Evolutionary conservation across 92 coral and sea anemone genomes (phyloP).

Genomic region (Bergia puertoricense): DNA sequence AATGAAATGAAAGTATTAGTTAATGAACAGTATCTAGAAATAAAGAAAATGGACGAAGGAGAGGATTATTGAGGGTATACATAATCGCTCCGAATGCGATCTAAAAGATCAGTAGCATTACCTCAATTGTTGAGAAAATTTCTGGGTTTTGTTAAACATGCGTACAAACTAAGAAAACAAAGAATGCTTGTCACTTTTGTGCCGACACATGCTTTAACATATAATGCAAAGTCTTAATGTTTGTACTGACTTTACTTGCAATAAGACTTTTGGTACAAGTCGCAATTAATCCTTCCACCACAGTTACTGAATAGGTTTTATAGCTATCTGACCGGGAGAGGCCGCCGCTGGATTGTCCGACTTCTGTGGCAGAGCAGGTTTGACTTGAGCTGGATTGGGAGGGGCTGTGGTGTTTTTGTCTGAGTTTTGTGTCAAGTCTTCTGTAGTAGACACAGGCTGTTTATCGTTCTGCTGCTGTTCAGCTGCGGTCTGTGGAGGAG

Average conservation of each 20-base stretch:
- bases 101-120: too few relatives aligned
- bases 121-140: background rate
- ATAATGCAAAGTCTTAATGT: background rate
- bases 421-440: background rate
- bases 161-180: background rate
- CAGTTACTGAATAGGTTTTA: background rate
- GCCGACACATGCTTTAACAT: background rate
- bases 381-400: too few relatives aligned
- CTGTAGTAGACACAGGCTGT: background rate
- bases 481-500: background rate
- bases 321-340: background rate
- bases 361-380: background rate
- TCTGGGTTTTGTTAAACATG: background rate
- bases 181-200: background rate
- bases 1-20: too few relatives aligned
- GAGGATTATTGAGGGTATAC: too few relatives aligned
- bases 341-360: background rate
- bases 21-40: too few relatives aligned
- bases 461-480: background rate
- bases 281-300: background rate
- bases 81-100: background rate
- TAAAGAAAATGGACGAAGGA: too few relatives aligned
- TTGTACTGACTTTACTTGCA: background rate
- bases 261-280: background rate
- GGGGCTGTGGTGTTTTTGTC: background rate